Percentiles rank a stretch among this genome's conserved stretches.
phyloP scores from a whole-genome alignment of 1,140 invertebrate genomes.

The Ooceraea biroi region DNA sequence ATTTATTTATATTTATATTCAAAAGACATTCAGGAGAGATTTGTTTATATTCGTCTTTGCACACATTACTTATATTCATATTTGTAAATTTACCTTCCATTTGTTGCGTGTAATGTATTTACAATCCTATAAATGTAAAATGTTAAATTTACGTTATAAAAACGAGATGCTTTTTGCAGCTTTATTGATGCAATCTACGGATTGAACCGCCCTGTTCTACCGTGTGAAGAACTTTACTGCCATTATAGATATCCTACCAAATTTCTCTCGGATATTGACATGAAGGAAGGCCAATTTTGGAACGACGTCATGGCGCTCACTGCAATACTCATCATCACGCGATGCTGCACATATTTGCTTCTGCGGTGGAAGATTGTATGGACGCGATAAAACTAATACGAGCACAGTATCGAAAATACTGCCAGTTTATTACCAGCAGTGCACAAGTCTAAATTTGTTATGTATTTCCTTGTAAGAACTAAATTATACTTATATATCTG shows the following conservation, averaged over 20 bases:
- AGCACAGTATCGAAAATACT: not conserved
- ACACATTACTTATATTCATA: too few species aligned
- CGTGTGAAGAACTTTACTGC: constrained; percentile 89
- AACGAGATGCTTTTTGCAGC: constrained; percentile 67
- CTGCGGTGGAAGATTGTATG: constrained; percentile 92
- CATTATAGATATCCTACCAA: constrained; percentile 91
- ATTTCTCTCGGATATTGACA: constrained; percentile 93
- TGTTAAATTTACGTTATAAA: not conserved
- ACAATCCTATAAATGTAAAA: constrained; percentile 43
- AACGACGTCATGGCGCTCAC: constrained; percentile 92
- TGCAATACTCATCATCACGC: constrained; percentile 90
- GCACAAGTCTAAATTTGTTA: not conserved
- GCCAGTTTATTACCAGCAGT: too few species aligned
- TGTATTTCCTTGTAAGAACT: too few species aligned
- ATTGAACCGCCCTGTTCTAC: constrained; percentile 88
- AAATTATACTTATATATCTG: not conserved
- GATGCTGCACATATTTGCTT: constrained; percentile 92
- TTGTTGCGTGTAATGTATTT: too few species aligned
- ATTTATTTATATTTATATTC: too few species aligned
- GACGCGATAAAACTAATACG: constrained; percentile 86
- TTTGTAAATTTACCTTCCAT: too few species aligned
- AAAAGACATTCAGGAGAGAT: too few species aligned
- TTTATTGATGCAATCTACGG: constrained; percentile 94
- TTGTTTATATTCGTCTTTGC: too few species aligned
- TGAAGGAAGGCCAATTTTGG: constrained; percentile 93